Evolutionary conservation across 2,113 vertebrate species (phyloP), one percentile per base, ranked within the genome.

Genomic region (Herpailurus yagouaroundi): DNA sequence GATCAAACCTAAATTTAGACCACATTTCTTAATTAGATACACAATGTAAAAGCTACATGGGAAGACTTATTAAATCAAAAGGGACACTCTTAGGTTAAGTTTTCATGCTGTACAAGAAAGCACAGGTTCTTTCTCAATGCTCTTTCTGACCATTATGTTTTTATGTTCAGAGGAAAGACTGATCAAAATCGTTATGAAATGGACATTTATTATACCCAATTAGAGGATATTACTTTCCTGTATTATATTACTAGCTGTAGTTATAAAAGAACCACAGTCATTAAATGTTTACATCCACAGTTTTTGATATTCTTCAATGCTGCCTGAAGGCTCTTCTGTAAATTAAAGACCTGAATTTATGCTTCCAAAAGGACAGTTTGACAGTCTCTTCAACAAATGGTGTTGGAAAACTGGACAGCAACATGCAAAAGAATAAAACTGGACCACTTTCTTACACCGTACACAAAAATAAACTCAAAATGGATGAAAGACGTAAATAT

Each of bases 1-100:
- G 55, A 76, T 36, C 7, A 10, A n/a, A 91, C 7, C 27, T 76
- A 69, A 68, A 94, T 87, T 86, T 86, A 48, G 21, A 68, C 15
- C 18, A 74, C 48, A 90, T 81, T 93, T 81, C 73, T 81, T 85
- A 80, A 90, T 85, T 86, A 85, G 74, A 90, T 33, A 11, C 50
- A 85, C 45, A 33, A 4, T 52, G 25, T 81, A 93, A 86, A 21
- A 57, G 27, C 36, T 81, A 50, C 16, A 50, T 33, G 21, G 25
- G 57, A 93, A 87, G 55, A 86, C 11, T n/a, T 55, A 14, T 85
- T 60, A 74, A 90, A 66, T 25, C 31, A 68, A 74, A 79, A 74
- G 36, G 81, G 33, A 68, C n/a, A 38, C 64, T 91, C 55, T 52
- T n/a, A 45, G 36, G 38, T 76, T 89, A 93, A 73, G 14, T 85